Percentiles rank a stretch among this genome's conserved stretches.
Conservation (phyloP, 1,140 invertebrate genomes). For the Acyrthosiphon pisum region DNA sequence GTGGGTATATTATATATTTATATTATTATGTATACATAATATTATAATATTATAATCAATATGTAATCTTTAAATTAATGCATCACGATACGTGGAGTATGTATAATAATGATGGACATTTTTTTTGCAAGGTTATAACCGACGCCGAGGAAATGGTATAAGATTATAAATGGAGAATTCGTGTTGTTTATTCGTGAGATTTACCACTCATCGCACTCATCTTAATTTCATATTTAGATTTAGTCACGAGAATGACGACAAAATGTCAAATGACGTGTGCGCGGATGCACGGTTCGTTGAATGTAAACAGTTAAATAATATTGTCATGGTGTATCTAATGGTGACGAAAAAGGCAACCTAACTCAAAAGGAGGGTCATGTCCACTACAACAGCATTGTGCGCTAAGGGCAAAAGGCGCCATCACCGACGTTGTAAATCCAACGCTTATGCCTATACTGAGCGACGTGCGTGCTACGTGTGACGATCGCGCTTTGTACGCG, state of each 20-base stretch:
- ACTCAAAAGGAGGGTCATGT: not conserved
- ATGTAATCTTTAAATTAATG: constrained; percentile 1
- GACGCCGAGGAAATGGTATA: not conserved
- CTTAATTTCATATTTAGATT: too few species aligned
- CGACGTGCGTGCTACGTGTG: not conserved
- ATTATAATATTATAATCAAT: not conserved
- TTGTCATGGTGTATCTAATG: not conserved
- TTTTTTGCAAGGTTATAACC: not conserved
- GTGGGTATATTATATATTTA: too few species aligned
- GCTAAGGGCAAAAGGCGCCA: not conserved
- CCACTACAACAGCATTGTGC: too few species aligned
- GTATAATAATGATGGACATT: not conserved
- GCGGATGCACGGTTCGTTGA: not conserved
- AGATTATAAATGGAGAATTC: not conserved
- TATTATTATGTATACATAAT: not conserved
- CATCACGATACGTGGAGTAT: not conserved
- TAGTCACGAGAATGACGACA: not conserved
- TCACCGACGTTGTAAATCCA: not conserved
- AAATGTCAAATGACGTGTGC: not conserved
- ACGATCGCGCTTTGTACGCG: not conserved
- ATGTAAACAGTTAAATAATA: not conserved
- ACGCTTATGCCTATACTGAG: not conserved
- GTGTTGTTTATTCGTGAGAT: not conserved
- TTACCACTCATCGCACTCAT: not conserved
- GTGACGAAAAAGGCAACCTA: not conserved